Base-by-base conservation (phyloP, 1,140 invertebrate species). In the Belonocnema kinseyi region DNA sequence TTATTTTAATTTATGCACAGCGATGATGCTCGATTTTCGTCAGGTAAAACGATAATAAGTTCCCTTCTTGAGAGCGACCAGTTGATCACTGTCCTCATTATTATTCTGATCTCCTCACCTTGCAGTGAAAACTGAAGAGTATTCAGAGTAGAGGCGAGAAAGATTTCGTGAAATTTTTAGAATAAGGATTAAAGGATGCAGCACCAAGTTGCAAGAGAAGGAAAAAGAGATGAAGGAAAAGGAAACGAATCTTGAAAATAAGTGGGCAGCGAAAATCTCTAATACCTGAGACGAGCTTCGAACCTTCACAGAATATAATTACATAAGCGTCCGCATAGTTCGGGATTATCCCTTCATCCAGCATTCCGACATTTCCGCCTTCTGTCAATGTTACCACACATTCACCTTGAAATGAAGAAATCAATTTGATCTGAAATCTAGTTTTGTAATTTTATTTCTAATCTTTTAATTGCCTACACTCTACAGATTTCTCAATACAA, bases 1-100 rank as follows among this genome's bases (percentile, higher is more conserved):
- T 77, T 79, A 81, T 79, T 79, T 72, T 79, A 81, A 79, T 81
- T 74, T 79, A 81, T 81, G 73, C 80, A 16, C 46, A 66, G 13
- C 13, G 61, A 16, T 33, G 61, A 66, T 66, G 26, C n/a, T 40
- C 61, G 61, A 66, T 33, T 66, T 66, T 46, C 61, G 61, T 40
- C 61, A 66, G 61, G 61, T 66, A 66, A 66, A 66, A 14, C 26
- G 26, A 66, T 66, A 16, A 40, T 40, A 66, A 40, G 21, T 46
- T 46, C 40, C 40, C 40, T 46, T 0, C 40, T 46, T 46, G 0
- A 46, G 40, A 46, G 8, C 10, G 40, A 46, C 40, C 40, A 46
- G 40, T 33, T 66, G 61, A 66, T 33, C 61, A 66, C 40, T 66
- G 61, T 33, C 61, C 61, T 66, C 61, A 33, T 40, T 40, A 21